phyloP scores from a whole-genome alignment of 2,888 invertebrate species.

The Clivina fossor region DNA sequence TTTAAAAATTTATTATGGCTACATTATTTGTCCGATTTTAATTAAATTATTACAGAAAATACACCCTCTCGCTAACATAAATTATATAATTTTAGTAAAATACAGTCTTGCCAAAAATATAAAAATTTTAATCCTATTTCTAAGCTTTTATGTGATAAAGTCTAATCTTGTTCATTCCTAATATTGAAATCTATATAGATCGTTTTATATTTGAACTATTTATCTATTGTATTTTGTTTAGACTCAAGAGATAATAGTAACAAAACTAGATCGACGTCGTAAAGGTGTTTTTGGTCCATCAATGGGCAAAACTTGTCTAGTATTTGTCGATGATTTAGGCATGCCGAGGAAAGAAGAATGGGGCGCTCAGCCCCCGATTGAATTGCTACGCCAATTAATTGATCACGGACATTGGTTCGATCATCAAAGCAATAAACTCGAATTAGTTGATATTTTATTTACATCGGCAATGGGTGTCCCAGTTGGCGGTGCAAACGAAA shows the following conservation, averaged over 20 bases:
- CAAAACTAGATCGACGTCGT: conserved; percentile 85
- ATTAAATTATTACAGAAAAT: too few species aligned
- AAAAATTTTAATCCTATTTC: not conserved
- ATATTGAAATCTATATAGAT: too few species aligned
- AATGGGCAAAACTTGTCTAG: conserved; percentile 85
- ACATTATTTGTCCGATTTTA: too few species aligned
- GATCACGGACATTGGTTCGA: conserved; percentile 95
- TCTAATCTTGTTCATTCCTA: too few species aligned
- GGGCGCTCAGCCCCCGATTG: conserved; percentile 90
- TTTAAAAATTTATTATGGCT: too few species aligned
- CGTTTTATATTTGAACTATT: conserved; percentile 21
- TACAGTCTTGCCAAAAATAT: conserved; percentile 4
- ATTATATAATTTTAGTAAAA: too few species aligned
- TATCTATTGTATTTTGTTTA: conserved; percentile 44
- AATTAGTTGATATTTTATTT: conserved; percentile 81
- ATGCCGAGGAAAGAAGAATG: conserved; percentile 88
- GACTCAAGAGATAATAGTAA: conserved; percentile 95
- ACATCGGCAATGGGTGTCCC: conserved; percentile 87
- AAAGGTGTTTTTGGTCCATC: conserved; percentile 92
- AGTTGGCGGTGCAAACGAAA: conserved; percentile 86
- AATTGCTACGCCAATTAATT: conserved; percentile 86
- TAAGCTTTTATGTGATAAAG: too few species aligned
- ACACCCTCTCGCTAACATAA: too few species aligned
- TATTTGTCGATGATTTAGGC: conserved; percentile 91
- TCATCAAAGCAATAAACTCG: conserved; percentile 74